phyloP scores from a whole-genome alignment of 2,797 vertebrate species.

The Alauda arvensis region DNA sequence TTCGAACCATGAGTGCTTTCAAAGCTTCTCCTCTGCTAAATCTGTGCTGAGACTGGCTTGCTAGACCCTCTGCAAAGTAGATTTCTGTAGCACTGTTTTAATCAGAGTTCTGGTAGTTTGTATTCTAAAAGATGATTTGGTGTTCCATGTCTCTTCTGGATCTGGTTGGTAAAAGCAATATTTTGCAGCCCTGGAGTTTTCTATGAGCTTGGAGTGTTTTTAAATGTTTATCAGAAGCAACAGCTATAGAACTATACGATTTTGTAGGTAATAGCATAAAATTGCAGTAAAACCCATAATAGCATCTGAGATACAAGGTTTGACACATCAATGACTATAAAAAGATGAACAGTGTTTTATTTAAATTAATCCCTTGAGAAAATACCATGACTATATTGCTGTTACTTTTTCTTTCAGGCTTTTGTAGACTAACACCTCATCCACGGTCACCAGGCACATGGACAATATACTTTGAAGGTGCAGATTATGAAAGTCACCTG shows the following conservation, averaged over 20 bases:
- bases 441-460: slow-evolving; percentile 90
- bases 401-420: slow-evolving; percentile 72
- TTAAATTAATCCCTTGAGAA: not conserved
- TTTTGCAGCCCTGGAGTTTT: not conserved
- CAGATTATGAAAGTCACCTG: slow-evolving; percentile 90
- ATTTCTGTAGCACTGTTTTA: not conserved
- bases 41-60: not conserved
- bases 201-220: not conserved
- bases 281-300: not conserved
- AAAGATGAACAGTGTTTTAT: not conserved
- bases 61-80: not conserved
- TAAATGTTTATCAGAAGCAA: not conserved
- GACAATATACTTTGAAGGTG: slow-evolving; percentile 95
- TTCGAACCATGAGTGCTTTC: not conserved
- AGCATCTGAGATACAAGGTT: not conserved
- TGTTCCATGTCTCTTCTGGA: not conserved
- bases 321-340: not conserved
- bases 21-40: not conserved
- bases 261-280: not conserved
- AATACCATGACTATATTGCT: too few species aligned
- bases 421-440: slow-evolving; percentile 87
- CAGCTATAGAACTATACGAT: not conserved
- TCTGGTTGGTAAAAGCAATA: not conserved
- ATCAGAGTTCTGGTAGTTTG: not conserved
- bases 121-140: not conserved